A percentile compares a stretch with the other conserved stretches of the same genome.
phyloP scores from a whole-genome alignment of 2,113 vertebrate genomes.

The Scomber scombrus region DNA sequence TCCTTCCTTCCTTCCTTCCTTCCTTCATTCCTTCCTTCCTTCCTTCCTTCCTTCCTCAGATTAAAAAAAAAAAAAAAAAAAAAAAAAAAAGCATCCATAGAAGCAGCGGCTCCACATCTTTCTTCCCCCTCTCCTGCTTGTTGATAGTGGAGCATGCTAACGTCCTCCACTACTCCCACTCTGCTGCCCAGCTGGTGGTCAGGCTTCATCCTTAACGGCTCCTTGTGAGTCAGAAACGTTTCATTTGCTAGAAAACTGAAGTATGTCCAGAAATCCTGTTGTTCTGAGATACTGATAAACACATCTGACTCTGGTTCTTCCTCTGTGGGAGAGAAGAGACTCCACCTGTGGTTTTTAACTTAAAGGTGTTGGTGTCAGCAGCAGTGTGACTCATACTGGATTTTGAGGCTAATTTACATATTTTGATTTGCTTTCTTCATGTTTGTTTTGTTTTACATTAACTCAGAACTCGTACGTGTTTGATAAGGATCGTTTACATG shows the following conservation, averaged over 20 bases:
- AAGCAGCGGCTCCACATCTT: slow-evolving; percentile 42
- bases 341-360: too few relatives aligned
- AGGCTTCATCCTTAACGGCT: neutral
- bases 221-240: slow-evolving; percentile 46
- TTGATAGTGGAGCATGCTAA: neutral
- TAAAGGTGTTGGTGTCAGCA: too few relatives aligned
- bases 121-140: neutral
- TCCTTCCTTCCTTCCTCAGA: neutral
- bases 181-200: neutral
- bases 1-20: neutral
- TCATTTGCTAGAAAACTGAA: neutral
- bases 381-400: too few relatives aligned
- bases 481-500: too few relatives aligned
- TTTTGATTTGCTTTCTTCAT: too few relatives aligned
- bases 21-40: too few relatives aligned
- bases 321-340: too few relatives aligned
- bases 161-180: neutral
- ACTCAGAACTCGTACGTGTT: too few relatives aligned
- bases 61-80: slow-evolving; percentile 12
- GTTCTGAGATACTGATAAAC: neutral
- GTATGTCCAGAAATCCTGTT: slow-evolving; percentile 2
- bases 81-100: neutral
- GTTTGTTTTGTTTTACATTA: too few relatives aligned
- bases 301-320: too few relatives aligned
- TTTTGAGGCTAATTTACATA: too few relatives aligned